A percentile compares a stretch with the other conserved stretches of the same genome.
These are phyloP conservation scores for Clytia hemisphaerica DNA, from an alignment of 30 jellyfish, hydroid and myxozoan genomes.

Conservation along the genomic window DNA sequence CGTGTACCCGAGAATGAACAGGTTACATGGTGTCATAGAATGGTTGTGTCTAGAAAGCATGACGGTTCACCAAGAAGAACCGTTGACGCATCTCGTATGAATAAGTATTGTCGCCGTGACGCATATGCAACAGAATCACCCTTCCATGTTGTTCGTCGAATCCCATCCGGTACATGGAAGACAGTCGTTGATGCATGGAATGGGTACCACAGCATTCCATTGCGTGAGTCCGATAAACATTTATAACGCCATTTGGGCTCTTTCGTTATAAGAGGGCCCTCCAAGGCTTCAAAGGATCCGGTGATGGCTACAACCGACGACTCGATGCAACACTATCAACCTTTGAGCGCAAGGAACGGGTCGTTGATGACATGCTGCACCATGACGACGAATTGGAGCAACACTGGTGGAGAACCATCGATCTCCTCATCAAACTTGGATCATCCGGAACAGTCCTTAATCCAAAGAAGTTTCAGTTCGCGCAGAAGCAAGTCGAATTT, in stretches of 20 bases:
- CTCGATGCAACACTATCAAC: neutral
- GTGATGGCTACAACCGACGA: constrained; percentile 42
- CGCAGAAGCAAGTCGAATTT: constrained; percentile 27
- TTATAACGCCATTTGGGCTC: constrained; percentile 38
- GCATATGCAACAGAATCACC: constrained; percentile 43
- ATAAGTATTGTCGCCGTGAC: constrained; percentile 20
- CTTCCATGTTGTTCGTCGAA: constrained; percentile 23
- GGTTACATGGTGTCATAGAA: neutral
- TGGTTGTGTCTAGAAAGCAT: neutral
- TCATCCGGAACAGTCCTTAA: constrained; percentile 24
- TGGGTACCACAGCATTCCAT: constrained; percentile 50
- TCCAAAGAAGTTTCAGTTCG: constrained; percentile 20
- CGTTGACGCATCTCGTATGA: constrained; percentile 23
- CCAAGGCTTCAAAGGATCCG: constrained; percentile 41
- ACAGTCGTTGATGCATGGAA: constrained; percentile 61
- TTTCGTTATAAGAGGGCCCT: constrained; percentile 30
- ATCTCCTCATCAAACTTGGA: neutral
- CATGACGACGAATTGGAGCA: constrained; percentile 19
- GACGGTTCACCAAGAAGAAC: constrained; percentile 19
- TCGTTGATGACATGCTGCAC: constrained; percentile 25
- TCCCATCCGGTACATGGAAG: constrained; percentile 26
- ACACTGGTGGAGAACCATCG: constrained; percentile 37
- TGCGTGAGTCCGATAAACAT: constrained; percentile 4
- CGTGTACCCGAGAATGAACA: neutral
- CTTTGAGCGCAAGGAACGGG: constrained; percentile 6